phyloP scores from a whole-genome alignment of 2,113 vertebrate species.

The Coreoperca whiteheadi region DNA sequence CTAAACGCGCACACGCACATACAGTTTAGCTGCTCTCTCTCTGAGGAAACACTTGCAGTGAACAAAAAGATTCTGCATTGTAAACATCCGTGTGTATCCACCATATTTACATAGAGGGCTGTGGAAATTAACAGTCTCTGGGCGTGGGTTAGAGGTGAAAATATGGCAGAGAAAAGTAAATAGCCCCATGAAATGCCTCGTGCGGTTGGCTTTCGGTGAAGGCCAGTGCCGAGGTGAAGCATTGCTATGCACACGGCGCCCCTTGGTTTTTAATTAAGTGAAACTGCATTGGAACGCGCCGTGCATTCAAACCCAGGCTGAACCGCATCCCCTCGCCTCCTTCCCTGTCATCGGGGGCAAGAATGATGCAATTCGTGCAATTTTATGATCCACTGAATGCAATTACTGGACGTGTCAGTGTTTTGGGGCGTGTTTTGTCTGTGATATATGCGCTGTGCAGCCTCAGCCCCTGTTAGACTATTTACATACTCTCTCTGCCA shows the following conservation, averaged over 20 bases:
- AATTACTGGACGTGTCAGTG: slow-evolving; percentile 76
- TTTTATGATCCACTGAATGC: slow-evolving; percentile 77
- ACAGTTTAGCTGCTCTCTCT: slow-evolving; percentile 10
- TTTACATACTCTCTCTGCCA: slow-evolving; percentile 35
- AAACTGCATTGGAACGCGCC: slow-evolving; percentile 61
- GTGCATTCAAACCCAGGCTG: slow-evolving; percentile 64
- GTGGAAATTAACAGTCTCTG: slow-evolving; percentile 26
- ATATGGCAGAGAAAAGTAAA: slow-evolving; percentile 36
- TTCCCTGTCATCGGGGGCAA: slow-evolving; percentile 51
- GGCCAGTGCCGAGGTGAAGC: slow-evolving; percentile 44
- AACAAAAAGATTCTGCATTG: slow-evolving; percentile 12
- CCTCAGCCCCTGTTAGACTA: slow-evolving; percentile 44
- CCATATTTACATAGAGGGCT: slow-evolving; percentile 38
- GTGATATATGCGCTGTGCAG: slow-evolving; percentile 60
- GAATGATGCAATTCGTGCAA: slow-evolving; percentile 76
- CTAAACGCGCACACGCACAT: background rate
- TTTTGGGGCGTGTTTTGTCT: slow-evolving; percentile 38
- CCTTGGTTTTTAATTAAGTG: slow-evolving; percentile 75
- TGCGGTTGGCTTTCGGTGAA: slow-evolving; percentile 3
- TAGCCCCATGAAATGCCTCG: slow-evolving; percentile 22
- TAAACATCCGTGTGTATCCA: slow-evolving; percentile 39
- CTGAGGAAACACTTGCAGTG: slow-evolving; percentile 5
- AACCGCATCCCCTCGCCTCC: slow-evolving; percentile 6
- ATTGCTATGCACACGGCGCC: slow-evolving; percentile 55
- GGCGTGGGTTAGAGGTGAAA: slow-evolving; percentile 18